Evolutionary conservation across 2,113 vertebrate species (phyloP), one percentile per base, ranked within the genome.

Genomic region (Uropsilus gracilis): DNA sequence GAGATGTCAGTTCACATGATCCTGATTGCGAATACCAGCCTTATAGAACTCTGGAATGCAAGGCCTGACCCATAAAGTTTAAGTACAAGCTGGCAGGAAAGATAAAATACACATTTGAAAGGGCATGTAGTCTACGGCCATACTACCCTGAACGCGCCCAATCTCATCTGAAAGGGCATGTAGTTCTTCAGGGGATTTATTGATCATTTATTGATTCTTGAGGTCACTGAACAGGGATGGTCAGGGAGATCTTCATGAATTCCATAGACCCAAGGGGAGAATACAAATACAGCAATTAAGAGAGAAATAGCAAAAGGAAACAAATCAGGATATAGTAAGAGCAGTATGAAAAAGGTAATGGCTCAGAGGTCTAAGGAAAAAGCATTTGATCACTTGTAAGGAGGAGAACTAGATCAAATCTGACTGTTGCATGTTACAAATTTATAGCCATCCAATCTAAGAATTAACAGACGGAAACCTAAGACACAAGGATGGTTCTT

Each of bases 1-100:
- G 86, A 93, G 87, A 0, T 96, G 68, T 97, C 72, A 3, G 0
- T 26, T 96, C 86, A 57, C 90, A 55, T 77, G 73, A 91, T 86
- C 63, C 83, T 92, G 32, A 55, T 20, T 20, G 53, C 53, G 22
- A 55, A 55, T 55, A 55, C 53, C 5, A 55, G 53, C 18, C 53
- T 20, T 55, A 22, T 80, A 57, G 77, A 81, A 93, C 71, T 85
- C 72, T 34, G 53, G 18, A 22, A 61, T 16, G 30, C 71, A 66
- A 64, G 22, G 44, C n/a, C 66, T 91, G 16, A 18, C 71, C 84
- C 83, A 78, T 16, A 92, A 39, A 61, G 32, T 18, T 86, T 75
- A 75, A 30, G 26, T 75, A 17, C n/a, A 8, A 22, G 37, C 48
- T 44, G 26, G 24, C 46, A 90, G n/a, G 50, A 89, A 63, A 95